Conservation (phyloP, 2,797 vertebrate species). For the Myripristis murdjan region DNA sequence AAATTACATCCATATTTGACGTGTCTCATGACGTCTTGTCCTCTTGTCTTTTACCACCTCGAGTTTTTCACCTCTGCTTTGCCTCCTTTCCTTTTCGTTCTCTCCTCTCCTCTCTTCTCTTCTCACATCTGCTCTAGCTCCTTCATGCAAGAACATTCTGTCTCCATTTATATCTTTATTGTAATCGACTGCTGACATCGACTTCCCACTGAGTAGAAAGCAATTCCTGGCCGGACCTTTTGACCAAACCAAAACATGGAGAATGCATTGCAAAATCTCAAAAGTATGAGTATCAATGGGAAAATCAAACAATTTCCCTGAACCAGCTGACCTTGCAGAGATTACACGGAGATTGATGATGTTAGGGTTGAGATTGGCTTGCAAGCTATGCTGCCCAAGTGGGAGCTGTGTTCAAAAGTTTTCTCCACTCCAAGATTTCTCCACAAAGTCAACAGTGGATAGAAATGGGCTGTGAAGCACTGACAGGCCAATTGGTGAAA, state of each 20-base stretch:
- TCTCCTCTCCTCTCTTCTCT: fast-evolving
- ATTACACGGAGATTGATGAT: constrained; percentile 27
- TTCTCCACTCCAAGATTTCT: constrained; percentile 46
- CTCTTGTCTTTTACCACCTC: too few species aligned
- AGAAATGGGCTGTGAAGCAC: constrained; percentile 57
- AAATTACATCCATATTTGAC: too few species aligned
- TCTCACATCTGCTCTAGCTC: neutral
- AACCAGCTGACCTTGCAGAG: constrained; percentile 47
- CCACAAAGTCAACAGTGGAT: constrained; percentile 62
- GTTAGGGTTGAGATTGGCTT: constrained; percentile 51
- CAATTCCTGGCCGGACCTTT: constrained; percentile 18
- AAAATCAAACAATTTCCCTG: too few species aligned
- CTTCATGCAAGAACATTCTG: neutral
- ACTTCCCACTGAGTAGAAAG: constrained; percentile 22
- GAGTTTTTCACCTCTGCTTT: too few species aligned
- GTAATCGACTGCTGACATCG: constrained; percentile 28
- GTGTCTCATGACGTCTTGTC: too few species aligned
- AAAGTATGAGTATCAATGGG: constrained; percentile 34
- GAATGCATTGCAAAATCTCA: constrained; percentile 28
- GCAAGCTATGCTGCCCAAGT: constrained; percentile 38
- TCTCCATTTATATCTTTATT: neutral
- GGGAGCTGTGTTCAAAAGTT: constrained; percentile 37
- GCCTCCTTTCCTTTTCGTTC: neutral
- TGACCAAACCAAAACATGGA: constrained; percentile 25
- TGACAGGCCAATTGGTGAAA: constrained; percentile 56